Evolutionary conservation across 2,113 vertebrate species (phyloP).

Genomic region (Bambusicola thoracicus): DNA sequence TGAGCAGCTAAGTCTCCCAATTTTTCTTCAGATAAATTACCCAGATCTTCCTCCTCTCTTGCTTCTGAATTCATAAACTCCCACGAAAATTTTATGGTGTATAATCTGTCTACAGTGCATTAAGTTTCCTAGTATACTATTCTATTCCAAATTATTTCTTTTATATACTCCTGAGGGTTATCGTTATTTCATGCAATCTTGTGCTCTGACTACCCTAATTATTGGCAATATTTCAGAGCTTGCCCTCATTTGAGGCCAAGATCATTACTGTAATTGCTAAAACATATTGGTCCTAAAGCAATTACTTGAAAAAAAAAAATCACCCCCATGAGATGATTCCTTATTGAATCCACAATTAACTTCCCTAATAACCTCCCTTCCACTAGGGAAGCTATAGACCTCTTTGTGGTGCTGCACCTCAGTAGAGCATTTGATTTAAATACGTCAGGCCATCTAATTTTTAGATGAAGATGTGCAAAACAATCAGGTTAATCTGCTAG

Average conservation of each 20-base stretch:
- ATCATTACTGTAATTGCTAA: background rate
- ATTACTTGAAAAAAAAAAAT: background rate
- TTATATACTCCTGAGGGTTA: background rate
- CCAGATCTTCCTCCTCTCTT: background rate
- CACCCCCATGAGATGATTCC: background rate
- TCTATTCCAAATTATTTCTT: background rate
- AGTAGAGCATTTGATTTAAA: background rate
- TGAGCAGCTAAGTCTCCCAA: background rate
- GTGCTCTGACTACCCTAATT: background rate
- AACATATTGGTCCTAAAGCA: background rate
- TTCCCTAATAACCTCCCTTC: background rate
- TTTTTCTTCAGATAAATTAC: background rate
- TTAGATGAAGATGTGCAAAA: background rate
- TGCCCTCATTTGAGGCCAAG: background rate
- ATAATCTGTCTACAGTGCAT: background rate
- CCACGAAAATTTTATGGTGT: background rate
- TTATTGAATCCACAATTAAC: background rate
- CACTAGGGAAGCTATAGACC: background rate
- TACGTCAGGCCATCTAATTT: background rate
- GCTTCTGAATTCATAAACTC: background rate
- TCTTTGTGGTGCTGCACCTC: background rate
- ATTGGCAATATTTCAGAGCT: background rate
- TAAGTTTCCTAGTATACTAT: background rate
- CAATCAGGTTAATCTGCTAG: background rate
- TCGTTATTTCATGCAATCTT: background rate